phyloP scores from a whole-genome alignment of 2,113 vertebrate genomes.

The Mugil cephalus region DNA sequence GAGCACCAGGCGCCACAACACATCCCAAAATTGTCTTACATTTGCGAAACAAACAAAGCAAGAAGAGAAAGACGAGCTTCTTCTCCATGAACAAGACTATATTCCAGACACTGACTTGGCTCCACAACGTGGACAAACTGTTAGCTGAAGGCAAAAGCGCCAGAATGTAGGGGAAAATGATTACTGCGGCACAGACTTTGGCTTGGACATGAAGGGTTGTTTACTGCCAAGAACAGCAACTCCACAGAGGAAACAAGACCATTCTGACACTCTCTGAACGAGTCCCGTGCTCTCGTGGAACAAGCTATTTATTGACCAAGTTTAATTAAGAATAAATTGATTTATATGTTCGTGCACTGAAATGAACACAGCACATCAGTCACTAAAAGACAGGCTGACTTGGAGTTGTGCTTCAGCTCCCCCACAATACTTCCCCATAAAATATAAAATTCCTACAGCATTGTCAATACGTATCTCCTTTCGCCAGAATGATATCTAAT shows the following conservation, averaged over 20 bases:
- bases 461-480: constrained; percentile 23
- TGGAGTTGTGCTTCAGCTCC: constrained; percentile 4
- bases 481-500: constrained; percentile 30
- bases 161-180: constrained; percentile 46
- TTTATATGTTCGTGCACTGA: constrained; percentile 44
- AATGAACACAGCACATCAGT: constrained; percentile 32
- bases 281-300: constrained; percentile 37
- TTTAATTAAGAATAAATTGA: constrained; percentile 53
- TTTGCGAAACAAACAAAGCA: constrained; percentile 15
- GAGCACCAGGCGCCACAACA: neutral
- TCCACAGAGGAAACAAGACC: constrained; percentile 60
- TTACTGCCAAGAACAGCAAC: constrained; percentile 75
- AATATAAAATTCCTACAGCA: constrained; percentile 7
- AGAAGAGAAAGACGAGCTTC: constrained; percentile 9
- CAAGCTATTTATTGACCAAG: constrained; percentile 39
- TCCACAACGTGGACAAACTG: constrained; percentile 36
- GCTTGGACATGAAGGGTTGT: constrained; percentile 52
- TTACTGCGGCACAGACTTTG: constrained; percentile 59
- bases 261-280: constrained; percentile 57
- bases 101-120: constrained; percentile 36
- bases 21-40: constrained; percentile 1
- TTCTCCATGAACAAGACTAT: constrained; percentile 27
- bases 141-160: constrained; percentile 43
- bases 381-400: constrained; percentile 10
- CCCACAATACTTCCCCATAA: constrained; percentile 14